Percentiles rank a stretch among this genome's conserved stretches.
Conservation (phyloP, 2,113 vertebrate genomes). For the Dipodomys spectabilis region DNA sequence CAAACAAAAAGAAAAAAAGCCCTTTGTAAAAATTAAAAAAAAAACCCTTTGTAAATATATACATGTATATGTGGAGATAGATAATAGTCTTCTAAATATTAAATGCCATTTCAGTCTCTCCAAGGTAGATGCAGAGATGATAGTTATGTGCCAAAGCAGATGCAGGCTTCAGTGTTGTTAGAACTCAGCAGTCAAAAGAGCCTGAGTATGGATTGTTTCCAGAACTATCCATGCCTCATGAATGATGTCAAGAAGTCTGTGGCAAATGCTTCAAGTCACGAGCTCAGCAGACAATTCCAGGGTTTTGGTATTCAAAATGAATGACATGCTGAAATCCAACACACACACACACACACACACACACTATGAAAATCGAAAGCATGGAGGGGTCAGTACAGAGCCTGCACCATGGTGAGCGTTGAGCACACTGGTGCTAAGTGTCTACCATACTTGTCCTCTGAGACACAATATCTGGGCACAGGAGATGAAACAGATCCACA, state of each 20-base stretch:
- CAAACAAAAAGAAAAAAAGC: too few relatives aligned
- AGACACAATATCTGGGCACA: background rate
- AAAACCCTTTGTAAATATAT: too few relatives aligned
- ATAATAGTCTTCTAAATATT: too few relatives aligned
- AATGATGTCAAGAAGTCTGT: background rate
- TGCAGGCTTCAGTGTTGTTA: background rate
- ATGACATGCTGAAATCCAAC: background rate
- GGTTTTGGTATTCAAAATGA: constrained; percentile 28
- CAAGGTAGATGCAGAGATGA: background rate
- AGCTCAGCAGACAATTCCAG: background rate
- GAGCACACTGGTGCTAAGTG: background rate
- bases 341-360: too few relatives aligned
- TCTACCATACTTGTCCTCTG: background rate
- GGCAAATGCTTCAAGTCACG: constrained; percentile 21
- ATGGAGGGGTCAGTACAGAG: background rate
- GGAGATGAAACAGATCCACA: background rate
- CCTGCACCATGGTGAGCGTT: background rate
- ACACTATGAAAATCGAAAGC: too few relatives aligned
- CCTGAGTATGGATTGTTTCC: background rate
- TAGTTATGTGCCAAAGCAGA: constrained; percentile 3
- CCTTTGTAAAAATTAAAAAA: too few relatives aligned
- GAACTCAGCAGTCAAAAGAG: background rate
- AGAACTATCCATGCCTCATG: background rate
- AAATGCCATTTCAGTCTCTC: too few relatives aligned
- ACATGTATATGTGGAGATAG: too few relatives aligned